Evolutionary conservation across 2,113 vertebrate species (phyloP).

Genomic region (Rhinoptilus africanus): DNA sequence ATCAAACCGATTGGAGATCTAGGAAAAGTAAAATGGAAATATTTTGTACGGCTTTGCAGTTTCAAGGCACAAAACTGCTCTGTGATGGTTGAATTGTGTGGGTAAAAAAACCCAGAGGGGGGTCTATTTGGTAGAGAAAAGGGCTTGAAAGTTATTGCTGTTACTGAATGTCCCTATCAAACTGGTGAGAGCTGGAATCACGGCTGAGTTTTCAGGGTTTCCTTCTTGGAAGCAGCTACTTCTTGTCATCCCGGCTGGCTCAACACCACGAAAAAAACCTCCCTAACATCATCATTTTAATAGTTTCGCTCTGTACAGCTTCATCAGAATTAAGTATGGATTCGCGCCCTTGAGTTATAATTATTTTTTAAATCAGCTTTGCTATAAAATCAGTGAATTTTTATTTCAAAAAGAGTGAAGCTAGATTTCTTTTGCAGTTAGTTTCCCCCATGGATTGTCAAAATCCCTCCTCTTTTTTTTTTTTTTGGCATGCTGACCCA

Average conservation of each 20-base stretch:
- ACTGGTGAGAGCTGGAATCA: not conserved
- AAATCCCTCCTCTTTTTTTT: not conserved
- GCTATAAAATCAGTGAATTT: not conserved
- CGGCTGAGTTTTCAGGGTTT: not conserved
- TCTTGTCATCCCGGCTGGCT: not conserved
- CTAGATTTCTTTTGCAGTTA: not conserved
- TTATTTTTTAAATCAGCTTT: not conserved
- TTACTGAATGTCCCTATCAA: not conserved
- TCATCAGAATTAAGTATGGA: not conserved
- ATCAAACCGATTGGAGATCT: not conserved
- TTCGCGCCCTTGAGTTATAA: not conserved
- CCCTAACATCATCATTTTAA: not conserved
- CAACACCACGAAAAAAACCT: not conserved
- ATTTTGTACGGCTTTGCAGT: not conserved
- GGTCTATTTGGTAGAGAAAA: not conserved
- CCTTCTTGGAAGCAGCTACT: not conserved
- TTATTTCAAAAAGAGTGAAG: not conserved
- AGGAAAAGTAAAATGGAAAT: not conserved
- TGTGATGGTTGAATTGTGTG: rapidly evolving
- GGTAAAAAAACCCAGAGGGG: not conserved
- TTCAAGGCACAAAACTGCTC: not conserved
- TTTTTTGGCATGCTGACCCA: not conserved
- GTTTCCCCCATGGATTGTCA: not conserved
- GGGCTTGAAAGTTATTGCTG: not conserved
- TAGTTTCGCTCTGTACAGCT: not conserved